Evolutionary conservation across 2,888 invertebrate genomes (phyloP).

Genomic region (Chloromyia formosa): DNA sequence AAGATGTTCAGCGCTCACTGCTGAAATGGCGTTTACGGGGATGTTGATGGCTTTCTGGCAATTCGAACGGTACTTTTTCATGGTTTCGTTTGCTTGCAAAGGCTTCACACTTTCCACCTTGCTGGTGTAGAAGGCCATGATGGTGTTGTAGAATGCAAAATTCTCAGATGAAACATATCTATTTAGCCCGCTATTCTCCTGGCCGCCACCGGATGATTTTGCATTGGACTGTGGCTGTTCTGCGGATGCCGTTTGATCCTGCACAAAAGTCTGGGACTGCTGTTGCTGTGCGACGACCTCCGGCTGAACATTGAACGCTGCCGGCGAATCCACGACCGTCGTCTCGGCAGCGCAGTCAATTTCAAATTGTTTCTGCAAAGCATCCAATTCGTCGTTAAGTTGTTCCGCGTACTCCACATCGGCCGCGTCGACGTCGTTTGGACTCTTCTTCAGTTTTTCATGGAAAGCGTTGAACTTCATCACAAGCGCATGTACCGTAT

Average conservation of each 20-base stretch:
- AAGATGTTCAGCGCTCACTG: constrained; percentile 75
- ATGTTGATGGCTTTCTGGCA: constrained; percentile 88
- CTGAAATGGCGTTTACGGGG: constrained; percentile 87
- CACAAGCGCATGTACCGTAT: constrained; percentile 52
- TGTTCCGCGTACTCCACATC: constrained; percentile 69
- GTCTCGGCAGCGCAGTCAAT: constrained; percentile 61
- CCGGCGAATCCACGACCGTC: constrained; percentile 50
- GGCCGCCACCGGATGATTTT: constrained; percentile 51
- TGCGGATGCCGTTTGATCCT: constrained; percentile 46
- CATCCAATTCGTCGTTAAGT: constrained; percentile 64
- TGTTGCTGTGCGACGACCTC: neutral
- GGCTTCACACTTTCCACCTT: constrained; percentile 71
- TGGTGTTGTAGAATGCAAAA: constrained; percentile 68
- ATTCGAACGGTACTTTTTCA: constrained; percentile 83
- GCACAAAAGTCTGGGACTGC: neutral
- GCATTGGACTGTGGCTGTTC: constrained; percentile 52
- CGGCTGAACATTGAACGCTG: constrained; percentile 29
- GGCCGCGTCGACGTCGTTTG: constrained; percentile 64
- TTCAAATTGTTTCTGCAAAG: constrained; percentile 64
- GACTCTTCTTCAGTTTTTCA: constrained; percentile 57
- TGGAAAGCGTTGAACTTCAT: constrained; percentile 8
- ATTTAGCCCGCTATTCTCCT: constrained; percentile 48
- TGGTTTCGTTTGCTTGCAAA: constrained; percentile 68
- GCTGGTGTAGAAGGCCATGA: constrained; percentile 68
- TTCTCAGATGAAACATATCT: constrained; percentile 67